Base-by-base conservation (phyloP, 2,797 vertebrate genomes). In the Podarcis lilfordi region DNA sequence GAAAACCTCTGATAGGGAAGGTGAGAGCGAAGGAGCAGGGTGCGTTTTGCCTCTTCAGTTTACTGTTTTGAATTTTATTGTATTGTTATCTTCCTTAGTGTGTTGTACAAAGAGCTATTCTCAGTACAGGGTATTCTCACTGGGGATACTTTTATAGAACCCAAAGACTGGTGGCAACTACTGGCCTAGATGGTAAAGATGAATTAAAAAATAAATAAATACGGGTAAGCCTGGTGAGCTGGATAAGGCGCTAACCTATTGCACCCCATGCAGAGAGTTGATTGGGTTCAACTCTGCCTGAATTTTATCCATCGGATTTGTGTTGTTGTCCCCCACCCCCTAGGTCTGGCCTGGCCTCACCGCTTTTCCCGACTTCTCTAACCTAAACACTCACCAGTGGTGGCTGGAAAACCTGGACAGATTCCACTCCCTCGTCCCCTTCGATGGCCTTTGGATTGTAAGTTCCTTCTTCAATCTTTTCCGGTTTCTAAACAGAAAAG, bases 261-360 rank as follows among this genome's bases (percentile, higher is more conserved):
- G 21, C 17, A 64, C 10, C 43, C 27, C 35, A 59, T 61, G 87
- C 35, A 21, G 27, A 45, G 11, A 6, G 35, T 2, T 55, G 29
- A 27, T 5, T 59, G 32, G 37, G 15, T 59, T 25, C 11, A 37
- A 9, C 5, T 35, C 61, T 13, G 23, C 32, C 10, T 72, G 35
- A 2, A 10, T 71, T 1, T 29, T 45, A 43, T 40, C 21, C 8
- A 25, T 35, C 4, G 1, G 8, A 79, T 59, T 1, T 0, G 0
- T 27, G 3, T 35, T 13, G 9, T 27, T 81, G 5, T 74, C 7
- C 21, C 8, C 32, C 5, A 3, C 29, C 7, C 71, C 0, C 0
- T 91, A 98, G 98, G 98, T 98, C 80, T 98, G 98, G 98, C 98
- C 98, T 0, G 98, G 98, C 72, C 96, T 96, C 43, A 98, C 98